Percentiles rank a stretch among this genome's conserved stretches.
phyloP scores from a whole-genome alignment of 2,113 vertebrate species.

The Edolisoma coerulescens region DNA sequence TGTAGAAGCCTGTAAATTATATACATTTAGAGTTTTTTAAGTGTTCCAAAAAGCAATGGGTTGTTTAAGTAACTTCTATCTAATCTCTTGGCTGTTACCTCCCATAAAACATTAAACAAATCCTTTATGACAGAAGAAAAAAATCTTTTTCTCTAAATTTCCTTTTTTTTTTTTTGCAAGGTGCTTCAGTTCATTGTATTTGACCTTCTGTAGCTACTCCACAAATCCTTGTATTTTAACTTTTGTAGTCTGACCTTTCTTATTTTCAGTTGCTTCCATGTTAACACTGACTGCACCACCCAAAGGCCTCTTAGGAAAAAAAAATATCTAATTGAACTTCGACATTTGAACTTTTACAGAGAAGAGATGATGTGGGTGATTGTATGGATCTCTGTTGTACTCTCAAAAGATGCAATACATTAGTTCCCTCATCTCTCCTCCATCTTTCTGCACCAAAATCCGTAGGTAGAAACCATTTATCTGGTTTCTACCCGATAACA shows the following conservation, averaged over 20 bases:
- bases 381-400: background rate
- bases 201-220: conserved; percentile 3
- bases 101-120: background rate
- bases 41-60: background rate
- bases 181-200: background rate
- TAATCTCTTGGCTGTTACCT: background rate
- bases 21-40: background rate
- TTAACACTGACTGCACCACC: background rate
- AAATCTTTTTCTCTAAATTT: background rate
- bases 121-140: background rate
- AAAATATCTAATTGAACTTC: background rate
- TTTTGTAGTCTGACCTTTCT: conserved; percentile 31
- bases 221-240: background rate
- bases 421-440: background rate
- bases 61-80: background rate
- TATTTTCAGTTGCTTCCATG: background rate
- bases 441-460: background rate
- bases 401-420: background rate
- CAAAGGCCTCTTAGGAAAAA: background rate
- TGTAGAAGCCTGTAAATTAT: background rate
- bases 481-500: no score
- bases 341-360: background rate
- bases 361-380: background rate
- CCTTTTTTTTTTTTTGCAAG: background rate
- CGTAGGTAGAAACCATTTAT: background rate